These are phyloP conservation scores for Vanessa atalanta DNA, from an alignment of 1,140 invertebrate genomes.

Conservation along the genomic window DNA sequence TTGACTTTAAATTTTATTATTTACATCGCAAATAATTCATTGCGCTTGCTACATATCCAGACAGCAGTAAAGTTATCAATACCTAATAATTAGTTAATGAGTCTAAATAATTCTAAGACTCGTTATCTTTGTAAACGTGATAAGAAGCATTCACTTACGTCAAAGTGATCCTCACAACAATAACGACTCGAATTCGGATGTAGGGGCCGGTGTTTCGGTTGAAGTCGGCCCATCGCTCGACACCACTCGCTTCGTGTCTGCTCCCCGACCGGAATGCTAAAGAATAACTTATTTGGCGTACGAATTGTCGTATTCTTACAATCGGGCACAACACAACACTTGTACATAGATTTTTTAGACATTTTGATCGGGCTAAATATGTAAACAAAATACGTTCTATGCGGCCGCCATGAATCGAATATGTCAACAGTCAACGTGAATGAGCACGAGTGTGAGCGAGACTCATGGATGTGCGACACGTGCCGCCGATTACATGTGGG, in stretches of 20 bases:
- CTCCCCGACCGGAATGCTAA: conserved; percentile 1
- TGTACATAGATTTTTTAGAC: conserved; percentile 1
- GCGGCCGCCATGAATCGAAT: background rate
- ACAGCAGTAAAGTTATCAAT: too few species aligned
- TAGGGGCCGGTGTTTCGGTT: background rate
- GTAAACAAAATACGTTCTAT: background rate
- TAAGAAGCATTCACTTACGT: background rate
- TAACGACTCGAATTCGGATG: background rate
- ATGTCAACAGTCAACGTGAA: background rate
- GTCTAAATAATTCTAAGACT: too few species aligned
- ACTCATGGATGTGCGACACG: background rate
- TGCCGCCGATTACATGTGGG: background rate
- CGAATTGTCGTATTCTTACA: conserved; percentile 11
- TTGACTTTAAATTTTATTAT: too few species aligned
- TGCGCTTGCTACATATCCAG: too few species aligned
- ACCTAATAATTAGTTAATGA: too few species aligned
- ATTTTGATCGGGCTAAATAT: background rate
- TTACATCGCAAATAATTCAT: too few species aligned
- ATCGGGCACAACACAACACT: conserved; percentile 10
- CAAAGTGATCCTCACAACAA: conserved; percentile 25
- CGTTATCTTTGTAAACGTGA: background rate
- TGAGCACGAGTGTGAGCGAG: background rate
- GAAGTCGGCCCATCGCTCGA: background rate
- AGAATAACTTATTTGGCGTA: conserved; percentile 15
- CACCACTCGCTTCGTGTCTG: conserved; percentile 1